Evolutionary conservation across 2,797 vertebrate species (phyloP).

Genomic region (Pseudochirops cupreus): DNA sequence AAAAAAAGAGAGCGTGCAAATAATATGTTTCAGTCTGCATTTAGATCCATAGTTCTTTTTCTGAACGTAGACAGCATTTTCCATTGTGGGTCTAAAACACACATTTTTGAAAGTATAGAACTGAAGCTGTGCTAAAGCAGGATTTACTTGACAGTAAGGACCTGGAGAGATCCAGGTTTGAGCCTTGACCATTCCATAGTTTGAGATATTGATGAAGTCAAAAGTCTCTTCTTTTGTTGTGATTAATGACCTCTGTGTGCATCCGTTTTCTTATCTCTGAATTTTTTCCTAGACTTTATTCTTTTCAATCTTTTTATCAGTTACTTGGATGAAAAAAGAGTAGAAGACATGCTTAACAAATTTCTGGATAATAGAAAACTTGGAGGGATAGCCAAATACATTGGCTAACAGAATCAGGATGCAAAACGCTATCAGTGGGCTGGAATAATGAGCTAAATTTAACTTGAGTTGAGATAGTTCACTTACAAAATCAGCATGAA

Average conservation of each 20-base stretch:
- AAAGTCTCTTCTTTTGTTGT: background rate
- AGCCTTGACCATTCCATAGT: background rate
- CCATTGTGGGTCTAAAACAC: background rate
- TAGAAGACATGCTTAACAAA: background rate
- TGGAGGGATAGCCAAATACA: background rate
- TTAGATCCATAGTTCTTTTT: no score
- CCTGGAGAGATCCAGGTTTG: background rate
- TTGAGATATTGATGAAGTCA: background rate
- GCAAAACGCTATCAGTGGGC: background rate
- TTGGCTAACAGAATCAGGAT: background rate
- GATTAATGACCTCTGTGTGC: background rate
- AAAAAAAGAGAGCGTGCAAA: no score
- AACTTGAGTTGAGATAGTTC: background rate
- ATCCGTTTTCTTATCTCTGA: conserved; percentile 30
- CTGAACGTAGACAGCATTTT: no score
- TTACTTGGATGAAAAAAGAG: background rate
- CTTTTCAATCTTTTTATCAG: background rate
- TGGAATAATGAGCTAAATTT: background rate
- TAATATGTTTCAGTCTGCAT: no score
- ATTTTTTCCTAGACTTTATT: background rate
- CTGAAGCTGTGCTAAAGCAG: background rate
- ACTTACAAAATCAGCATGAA: background rate
- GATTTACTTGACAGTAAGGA: background rate
- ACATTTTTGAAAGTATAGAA: background rate
- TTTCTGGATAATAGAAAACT: background rate